These are phyloP conservation scores for Andrena chrysosceles DNA, from an alignment of 2,888 invertebrate genomes.

Conservation along the genomic window DNA sequence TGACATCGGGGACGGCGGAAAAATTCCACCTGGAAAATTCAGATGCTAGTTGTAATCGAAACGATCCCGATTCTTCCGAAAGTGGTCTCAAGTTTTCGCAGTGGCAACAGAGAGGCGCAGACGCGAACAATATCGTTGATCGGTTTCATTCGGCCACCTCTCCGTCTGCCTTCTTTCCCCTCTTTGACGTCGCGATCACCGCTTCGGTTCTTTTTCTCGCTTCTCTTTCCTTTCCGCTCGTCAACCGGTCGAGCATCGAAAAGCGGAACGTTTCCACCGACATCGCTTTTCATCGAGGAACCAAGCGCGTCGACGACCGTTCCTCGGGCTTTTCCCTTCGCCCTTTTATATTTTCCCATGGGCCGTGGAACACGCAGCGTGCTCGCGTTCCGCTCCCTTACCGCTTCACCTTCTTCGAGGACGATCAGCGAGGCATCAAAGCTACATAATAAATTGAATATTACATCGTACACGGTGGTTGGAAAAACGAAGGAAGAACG, in stretches of 20 bases:
- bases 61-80: conserved; percentile 39
- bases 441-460: conserved; percentile 77
- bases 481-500: conserved; percentile 16
- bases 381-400: not conserved
- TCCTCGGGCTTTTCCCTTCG: not conserved
- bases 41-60: conserved; percentile 16
- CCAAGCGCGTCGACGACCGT: not conserved
- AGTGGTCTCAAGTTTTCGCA: conserved; percentile 22
- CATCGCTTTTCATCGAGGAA: not conserved
- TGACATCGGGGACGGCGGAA: not conserved
- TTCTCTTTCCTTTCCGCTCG: conserved; percentile 42
- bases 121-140: conserved; percentile 39
- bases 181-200: conserved; percentile 63
- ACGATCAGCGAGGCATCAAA: conserved; percentile 65
- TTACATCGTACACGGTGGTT: conserved; percentile 60
- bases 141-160: conserved; percentile 11
- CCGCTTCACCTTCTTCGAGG: not conserved
- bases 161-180: conserved; percentile 14
- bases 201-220: conserved; percentile 29
- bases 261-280: not conserved
- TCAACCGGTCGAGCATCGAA: conserved; percentile 42
- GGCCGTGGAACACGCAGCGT: not conserved
- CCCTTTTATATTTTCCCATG: conserved; percentile 13
- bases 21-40: not conserved
- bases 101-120: not conserved